phyloP scores from a whole-genome alignment of 2,113 vertebrate genomes.

The pig (Sus scrofa) region DNA sequence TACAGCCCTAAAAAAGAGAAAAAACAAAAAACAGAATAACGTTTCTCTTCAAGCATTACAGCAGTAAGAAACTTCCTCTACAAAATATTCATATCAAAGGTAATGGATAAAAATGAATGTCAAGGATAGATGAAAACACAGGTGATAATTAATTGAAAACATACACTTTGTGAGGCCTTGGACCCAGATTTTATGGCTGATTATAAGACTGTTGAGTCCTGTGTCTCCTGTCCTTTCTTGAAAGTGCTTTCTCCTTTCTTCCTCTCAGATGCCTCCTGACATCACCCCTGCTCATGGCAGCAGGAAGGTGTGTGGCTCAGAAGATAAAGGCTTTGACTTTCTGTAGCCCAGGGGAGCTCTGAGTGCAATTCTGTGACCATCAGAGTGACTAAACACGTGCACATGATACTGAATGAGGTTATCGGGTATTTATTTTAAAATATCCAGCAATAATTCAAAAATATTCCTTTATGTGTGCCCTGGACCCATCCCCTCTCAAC shows the following conservation, averaged over 20 bases:
- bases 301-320: background rate
- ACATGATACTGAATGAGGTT: background rate
- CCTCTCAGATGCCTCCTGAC: background rate
- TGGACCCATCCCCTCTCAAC: background rate
- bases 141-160: background rate
- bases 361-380: background rate
- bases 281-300: background rate
- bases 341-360: background rate
- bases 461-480: background rate
- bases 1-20: too few species aligned
- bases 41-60: background rate
- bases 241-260: background rate
- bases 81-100: background rate
- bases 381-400: background rate
- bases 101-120: background rate
- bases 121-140: background rate
- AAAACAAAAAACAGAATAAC: background rate
- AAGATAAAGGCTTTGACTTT: background rate
- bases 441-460: background rate
- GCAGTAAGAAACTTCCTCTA: background rate
- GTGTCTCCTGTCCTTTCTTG: accelerated
- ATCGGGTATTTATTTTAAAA: background rate
- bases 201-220: background rate
- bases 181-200: background rate
- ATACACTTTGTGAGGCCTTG: background rate